phyloP scores from a whole-genome alignment of 2,888 invertebrate genomes.

The Atethmia centrago region DNA sequence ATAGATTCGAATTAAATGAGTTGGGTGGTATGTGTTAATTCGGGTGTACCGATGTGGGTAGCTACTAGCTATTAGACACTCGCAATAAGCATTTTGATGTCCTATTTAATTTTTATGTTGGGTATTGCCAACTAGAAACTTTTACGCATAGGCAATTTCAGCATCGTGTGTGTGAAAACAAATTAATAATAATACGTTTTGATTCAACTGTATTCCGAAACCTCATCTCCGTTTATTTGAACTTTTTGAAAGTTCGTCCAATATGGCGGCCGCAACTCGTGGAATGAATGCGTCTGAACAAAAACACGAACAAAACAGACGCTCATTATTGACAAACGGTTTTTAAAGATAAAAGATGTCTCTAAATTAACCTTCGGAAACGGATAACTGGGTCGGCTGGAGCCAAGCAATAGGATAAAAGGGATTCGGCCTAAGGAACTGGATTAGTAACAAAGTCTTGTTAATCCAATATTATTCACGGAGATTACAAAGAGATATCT shows the following conservation, averaged over 20 bases:
- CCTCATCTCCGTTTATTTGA: not conserved
- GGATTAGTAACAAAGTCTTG: conserved; percentile 79
- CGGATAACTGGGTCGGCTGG: conserved; percentile 64
- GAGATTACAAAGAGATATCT: conserved; percentile 84
- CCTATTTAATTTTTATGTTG: conserved; percentile 16
- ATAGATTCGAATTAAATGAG: conserved; percentile 58
- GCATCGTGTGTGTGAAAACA: not conserved
- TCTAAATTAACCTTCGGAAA: conserved; percentile 71
- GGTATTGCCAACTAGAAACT: conserved; percentile 11
- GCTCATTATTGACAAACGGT: conserved; percentile 60
- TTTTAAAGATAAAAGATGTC: conserved; percentile 62
- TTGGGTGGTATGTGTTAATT: conserved; percentile 29
- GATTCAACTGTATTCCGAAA: conserved; percentile 3
- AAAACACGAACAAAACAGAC: conserved; percentile 42
- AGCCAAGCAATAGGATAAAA: conserved; percentile 76
- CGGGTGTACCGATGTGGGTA: conserved; percentile 17
- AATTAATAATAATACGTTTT: conserved; percentile 17
- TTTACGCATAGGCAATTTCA: not conserved
- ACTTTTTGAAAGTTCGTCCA: conserved; percentile 19
- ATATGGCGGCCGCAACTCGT: conserved; percentile 27
- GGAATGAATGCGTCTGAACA: conserved; percentile 33
- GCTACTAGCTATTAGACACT: conserved; percentile 15
- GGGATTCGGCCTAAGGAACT: conserved; percentile 77
- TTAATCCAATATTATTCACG: conserved; percentile 85
- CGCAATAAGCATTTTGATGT: conserved; percentile 25